Percentiles rank a stretch among this genome's conserved stretches.
Evolutionary conservation across 2,888 invertebrate species (phyloP).

Genomic region (Eurois occulta): DNA sequence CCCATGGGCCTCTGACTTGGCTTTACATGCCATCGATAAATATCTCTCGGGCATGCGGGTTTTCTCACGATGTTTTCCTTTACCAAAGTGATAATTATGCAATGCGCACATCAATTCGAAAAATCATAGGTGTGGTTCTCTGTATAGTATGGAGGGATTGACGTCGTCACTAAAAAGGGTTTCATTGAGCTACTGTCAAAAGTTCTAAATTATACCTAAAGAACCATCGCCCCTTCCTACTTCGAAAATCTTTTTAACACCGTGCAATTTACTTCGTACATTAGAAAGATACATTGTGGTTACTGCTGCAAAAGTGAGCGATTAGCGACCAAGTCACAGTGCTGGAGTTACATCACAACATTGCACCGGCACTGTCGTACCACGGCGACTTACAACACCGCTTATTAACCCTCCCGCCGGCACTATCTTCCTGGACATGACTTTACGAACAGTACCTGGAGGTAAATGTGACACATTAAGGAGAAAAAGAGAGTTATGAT

Average conservation of each 20-base stretch:
- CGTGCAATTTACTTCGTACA: constrained; percentile 11
- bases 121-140: background rate
- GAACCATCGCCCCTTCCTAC: background rate
- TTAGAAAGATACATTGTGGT: constrained; percentile 32
- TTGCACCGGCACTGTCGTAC: constrained; percentile 74
- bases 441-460: background rate
- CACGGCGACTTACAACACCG: constrained; percentile 78
- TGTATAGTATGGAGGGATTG: background rate
- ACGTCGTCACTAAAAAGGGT: background rate
- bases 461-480: background rate
- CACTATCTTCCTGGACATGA: constrained; percentile 60
- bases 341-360: constrained; percentile 75
- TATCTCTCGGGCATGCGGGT: too few species aligned
- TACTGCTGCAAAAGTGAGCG: constrained; percentile 42
- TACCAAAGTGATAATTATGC: too few species aligned
- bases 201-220: background rate
- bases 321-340: constrained; percentile 56
- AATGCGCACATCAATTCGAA: too few species aligned
- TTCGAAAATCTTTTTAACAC: background rate
- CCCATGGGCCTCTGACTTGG: too few species aligned
- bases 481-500: background rate
- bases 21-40: too few species aligned
- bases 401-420: constrained; percentile 68
- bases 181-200: background rate
- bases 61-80: too few species aligned